Conservation (phyloP, 2,113 vertebrate species). For the Poecilia latipinna region DNA sequence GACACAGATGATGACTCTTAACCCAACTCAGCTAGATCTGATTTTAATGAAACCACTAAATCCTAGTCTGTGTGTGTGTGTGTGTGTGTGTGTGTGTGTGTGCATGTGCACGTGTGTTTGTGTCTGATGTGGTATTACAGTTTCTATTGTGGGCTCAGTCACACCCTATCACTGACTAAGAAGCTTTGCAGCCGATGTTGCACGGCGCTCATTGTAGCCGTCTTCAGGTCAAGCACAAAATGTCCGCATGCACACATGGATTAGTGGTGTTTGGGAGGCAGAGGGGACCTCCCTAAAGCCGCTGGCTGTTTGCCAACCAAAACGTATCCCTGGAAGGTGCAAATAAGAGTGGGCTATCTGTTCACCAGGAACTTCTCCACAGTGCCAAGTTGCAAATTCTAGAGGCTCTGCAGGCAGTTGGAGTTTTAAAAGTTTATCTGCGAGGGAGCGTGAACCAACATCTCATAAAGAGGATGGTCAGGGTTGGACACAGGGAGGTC, state of each 20-base stretch:
- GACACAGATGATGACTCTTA: conserved; percentile 49
- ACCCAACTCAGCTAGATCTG: conserved; percentile 63
- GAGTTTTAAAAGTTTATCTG: neutral
- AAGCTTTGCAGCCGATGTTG: conserved; percentile 68
- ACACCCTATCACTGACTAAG: conserved; percentile 70
- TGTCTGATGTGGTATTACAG: conserved; percentile 75
- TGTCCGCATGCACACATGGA: conserved; percentile 43
- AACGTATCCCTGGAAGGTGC: conserved; percentile 53
- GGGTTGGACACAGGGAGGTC: too few relatives aligned
- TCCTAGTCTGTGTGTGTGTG: conserved; percentile 35
- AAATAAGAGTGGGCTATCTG: conserved; percentile 13
- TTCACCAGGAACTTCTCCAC: conserved; percentile 7
- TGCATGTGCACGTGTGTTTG: conserved; percentile 47
- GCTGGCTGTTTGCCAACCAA: conserved; percentile 57
- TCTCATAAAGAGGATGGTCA: too few relatives aligned
- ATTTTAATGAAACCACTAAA: conserved; percentile 75
- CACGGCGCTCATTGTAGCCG: conserved; percentile 61
- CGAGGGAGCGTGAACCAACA: neutral
- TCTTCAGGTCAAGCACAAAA: conserved; percentile 65
- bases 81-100: conserved; percentile 5
- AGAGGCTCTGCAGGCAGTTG: conserved; percentile 22
- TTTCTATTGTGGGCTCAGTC: conserved; percentile 74
- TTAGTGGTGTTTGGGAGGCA: conserved; percentile 68
- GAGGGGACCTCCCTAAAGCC: conserved; percentile 69
- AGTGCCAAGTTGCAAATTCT: neutral